Evolutionary conservation across 1,140 invertebrate species (phyloP).

Genomic region (Drosophila teissieri): DNA sequence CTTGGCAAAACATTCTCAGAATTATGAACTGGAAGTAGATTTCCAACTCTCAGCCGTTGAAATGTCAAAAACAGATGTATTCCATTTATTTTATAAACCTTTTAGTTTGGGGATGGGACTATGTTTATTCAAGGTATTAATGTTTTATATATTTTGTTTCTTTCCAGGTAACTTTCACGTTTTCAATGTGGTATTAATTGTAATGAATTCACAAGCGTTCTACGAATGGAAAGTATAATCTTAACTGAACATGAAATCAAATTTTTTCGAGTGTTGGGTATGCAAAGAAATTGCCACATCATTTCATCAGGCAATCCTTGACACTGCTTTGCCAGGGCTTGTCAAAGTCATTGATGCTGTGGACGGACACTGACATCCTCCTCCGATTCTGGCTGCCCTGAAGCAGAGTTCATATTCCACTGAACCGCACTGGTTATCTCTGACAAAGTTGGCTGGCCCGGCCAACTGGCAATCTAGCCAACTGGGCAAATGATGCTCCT

Average conservation of each 20-base stretch:
- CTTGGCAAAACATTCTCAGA: slow-evolving; percentile 2
- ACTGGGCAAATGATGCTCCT: slow-evolving; percentile 24
- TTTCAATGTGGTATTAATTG: neutral
- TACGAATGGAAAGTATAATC: neutral
- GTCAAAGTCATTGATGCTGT: slow-evolving; percentile 55
- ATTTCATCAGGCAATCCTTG: slow-evolving; percentile 26
- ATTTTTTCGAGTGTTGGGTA: slow-evolving; percentile 1
- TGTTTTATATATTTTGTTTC: neutral
- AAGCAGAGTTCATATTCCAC: slow-evolving; percentile 65
- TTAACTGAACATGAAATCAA: neutral
- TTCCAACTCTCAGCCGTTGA: neutral
- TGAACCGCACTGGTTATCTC: slow-evolving; percentile 36
- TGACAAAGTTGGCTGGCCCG: slow-evolving; percentile 34
- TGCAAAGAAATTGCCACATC: slow-evolving; percentile 23
- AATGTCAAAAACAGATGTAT: neutral
- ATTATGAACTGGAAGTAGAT: neutral
- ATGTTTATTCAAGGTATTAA: neutral
- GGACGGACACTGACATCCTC: slow-evolving; percentile 36
- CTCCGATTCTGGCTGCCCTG: slow-evolving; percentile 34
- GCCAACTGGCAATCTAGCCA: slow-evolving; percentile 13
- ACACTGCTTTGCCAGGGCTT: slow-evolving; percentile 27
- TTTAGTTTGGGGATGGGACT: too few species aligned
- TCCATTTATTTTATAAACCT: neutral
- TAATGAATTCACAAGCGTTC: too few species aligned
- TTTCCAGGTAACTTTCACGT: slow-evolving; percentile 18